A percentile compares a stretch with the other conserved stretches of the same genome.
These are phyloP conservation scores for Mycetomoellerius zeteki DNA, from an alignment of 1,140 invertebrate genomes.

Conservation along the genomic window DNA sequence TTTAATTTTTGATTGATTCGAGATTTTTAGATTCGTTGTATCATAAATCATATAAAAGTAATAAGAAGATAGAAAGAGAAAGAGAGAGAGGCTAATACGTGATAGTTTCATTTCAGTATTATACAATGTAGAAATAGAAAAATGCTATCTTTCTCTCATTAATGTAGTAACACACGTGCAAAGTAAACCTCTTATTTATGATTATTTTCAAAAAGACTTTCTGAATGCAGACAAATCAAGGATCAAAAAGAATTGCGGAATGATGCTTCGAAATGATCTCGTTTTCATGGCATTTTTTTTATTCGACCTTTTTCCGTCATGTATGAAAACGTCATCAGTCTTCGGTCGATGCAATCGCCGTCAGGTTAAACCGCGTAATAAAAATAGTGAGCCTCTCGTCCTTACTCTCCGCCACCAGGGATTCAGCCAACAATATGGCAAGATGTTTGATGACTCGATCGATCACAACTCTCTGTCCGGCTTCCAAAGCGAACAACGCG, in stretches of 20 bases:
- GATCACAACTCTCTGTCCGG: conserved; percentile 71
- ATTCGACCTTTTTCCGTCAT: conserved; percentile 19
- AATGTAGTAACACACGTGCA: background rate
- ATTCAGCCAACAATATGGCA: conserved; percentile 75
- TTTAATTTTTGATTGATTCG: background rate
- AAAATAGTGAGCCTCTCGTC: conserved; percentile 63
- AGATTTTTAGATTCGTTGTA: background rate
- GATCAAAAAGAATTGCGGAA: background rate
- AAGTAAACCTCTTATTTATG: background rate
- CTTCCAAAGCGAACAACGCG: conserved; percentile 39
- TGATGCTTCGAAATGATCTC: conserved; percentile 24
- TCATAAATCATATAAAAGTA: background rate
- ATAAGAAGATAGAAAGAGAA: too few species aligned
- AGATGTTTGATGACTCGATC: conserved; percentile 77
- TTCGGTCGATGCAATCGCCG: conserved; percentile 69
- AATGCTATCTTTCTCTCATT: background rate
- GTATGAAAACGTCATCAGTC: conserved; percentile 72
- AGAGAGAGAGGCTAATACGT: too few species aligned
- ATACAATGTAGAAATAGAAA: background rate
- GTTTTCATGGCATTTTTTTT: background rate
- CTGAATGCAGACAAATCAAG: background rate
- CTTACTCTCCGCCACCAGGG: conserved; percentile 34
- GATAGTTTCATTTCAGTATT: background rate
- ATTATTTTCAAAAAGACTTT: background rate
- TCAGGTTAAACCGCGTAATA: conserved; percentile 75